Evolutionary conservation across 1,140 invertebrate species (phyloP).

Genomic region (Antheraea mylitta): DNA sequence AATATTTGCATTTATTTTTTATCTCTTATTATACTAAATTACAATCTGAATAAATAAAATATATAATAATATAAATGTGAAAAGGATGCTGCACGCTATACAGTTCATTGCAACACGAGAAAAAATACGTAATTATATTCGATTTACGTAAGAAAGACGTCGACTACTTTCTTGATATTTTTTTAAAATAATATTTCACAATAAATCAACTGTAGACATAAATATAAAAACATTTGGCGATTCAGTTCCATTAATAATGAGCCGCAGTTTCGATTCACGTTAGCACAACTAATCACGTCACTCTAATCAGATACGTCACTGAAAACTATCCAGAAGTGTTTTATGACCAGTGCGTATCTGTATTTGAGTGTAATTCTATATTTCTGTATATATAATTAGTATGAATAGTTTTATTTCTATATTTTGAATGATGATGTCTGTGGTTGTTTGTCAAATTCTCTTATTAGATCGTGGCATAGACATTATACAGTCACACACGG

Average conservation of each 20-base stretch:
- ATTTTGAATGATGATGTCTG: too few relatives aligned
- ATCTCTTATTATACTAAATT: too few relatives aligned
- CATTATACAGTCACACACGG: too few relatives aligned
- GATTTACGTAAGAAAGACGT: background rate
- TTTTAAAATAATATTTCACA: conserved; percentile 1
- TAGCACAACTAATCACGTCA: conserved; percentile 20
- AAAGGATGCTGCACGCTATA: background rate
- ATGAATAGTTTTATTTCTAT: too few relatives aligned
- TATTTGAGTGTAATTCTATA: too few relatives aligned
- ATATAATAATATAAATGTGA: background rate
- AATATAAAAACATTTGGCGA: background rate
- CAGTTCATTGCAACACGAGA: background rate
- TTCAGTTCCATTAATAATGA: background rate
- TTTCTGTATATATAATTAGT: too few relatives aligned
- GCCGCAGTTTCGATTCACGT: conserved; percentile 25
- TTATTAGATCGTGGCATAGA: too few relatives aligned
- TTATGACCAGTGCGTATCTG: background rate
- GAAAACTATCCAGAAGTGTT: background rate
- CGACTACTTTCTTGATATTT: background rate
- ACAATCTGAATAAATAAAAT: background rate
- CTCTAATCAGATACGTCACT: conserved; percentile 21
- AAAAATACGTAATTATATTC: background rate
- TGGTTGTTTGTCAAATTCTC: too few relatives aligned
- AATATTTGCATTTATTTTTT: too few relatives aligned
- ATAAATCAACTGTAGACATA: background rate